Evolutionary conservation across 92 coral and sea anemone species (phyloP).

Genomic region (Micromussa lordhowensis): DNA sequence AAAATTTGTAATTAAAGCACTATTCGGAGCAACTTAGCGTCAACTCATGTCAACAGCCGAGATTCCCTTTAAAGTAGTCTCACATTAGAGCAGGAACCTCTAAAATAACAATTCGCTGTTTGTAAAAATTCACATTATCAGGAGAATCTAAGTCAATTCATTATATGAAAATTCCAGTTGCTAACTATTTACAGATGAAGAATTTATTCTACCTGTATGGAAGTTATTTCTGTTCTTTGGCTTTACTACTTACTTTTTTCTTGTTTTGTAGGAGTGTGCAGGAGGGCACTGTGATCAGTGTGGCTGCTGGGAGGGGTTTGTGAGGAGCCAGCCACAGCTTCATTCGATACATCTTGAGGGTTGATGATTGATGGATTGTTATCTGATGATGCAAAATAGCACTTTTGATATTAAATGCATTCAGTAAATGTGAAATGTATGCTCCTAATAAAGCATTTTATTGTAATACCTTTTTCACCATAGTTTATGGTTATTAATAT

Average conservation of each 20-base stretch:
- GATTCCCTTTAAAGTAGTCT: no score
- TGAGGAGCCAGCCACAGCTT: constrained; percentile 47
- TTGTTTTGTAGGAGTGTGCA: constrained; percentile 53
- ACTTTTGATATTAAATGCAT: constrained; percentile 20
- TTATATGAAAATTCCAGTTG: constrained; percentile 44
- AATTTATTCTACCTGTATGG: not conserved
- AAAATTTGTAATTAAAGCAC: no score
- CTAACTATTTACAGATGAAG: constrained; percentile 31
- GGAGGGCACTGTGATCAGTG: constrained; percentile 51
- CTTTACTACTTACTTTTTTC: constrained; percentile 60
- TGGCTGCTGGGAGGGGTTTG: constrained; percentile 57
- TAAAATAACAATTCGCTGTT: constrained; percentile 18
- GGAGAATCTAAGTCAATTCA: constrained; percentile 36
- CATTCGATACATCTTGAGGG: constrained; percentile 31
- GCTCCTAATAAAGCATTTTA: constrained; percentile 33
- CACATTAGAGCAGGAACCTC: no score
- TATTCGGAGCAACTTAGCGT: no score
- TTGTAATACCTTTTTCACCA: constrained; percentile 41
- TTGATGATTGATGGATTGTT: constrained; percentile 30
- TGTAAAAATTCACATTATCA: constrained; percentile 33
- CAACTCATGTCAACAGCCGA: no score
- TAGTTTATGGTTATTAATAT: constrained; percentile 37
- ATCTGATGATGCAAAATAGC: constrained; percentile 51
- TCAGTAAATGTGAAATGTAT: constrained; percentile 38
- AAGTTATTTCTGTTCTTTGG: constrained; percentile 36